A percentile compares a stretch with the other conserved stretches of the same genome.
phyloP scores from a whole-genome alignment of 2,113 vertebrate genomes.

The Steatornis caripensis region DNA sequence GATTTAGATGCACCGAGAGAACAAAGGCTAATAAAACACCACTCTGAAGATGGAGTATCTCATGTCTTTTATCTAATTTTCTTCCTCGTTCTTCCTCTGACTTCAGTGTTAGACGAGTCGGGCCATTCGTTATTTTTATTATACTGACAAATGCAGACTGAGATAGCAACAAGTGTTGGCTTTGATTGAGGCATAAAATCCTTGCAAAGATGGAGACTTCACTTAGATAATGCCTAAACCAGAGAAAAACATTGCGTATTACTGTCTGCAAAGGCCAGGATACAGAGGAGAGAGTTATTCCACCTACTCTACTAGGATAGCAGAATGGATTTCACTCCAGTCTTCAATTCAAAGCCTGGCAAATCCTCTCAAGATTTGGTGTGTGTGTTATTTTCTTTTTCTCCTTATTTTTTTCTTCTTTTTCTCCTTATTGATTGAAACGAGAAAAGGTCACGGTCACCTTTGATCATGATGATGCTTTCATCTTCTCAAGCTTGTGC shows the following conservation, averaged over 20 bases:
- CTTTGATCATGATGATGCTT: not conserved
- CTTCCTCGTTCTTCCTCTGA: not conserved
- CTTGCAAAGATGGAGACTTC: not conserved
- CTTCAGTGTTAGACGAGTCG: not conserved
- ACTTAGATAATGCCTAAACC: not conserved
- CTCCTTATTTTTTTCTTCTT: not conserved
- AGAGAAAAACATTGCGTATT: not conserved
- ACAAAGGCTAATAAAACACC: conserved; percentile 22
- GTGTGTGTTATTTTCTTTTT: not conserved
- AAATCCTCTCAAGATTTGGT: not conserved
- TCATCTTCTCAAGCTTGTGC: not conserved
- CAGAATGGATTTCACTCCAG: not conserved
- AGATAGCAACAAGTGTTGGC: not conserved
- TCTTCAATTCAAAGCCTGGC: not conserved
- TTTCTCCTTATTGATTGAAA: not conserved
- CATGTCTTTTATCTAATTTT: not conserved
- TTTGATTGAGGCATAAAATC: not conserved
- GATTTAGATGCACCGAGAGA: conserved; percentile 35
- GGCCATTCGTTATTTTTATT: conserved; percentile 20
- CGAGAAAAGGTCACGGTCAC: not conserved
- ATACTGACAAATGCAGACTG: not conserved
- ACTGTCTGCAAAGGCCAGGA: not conserved
- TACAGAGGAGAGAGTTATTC: not conserved
- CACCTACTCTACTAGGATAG: not conserved
- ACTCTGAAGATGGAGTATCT: not conserved